Percentiles rank a stretch among this genome's conserved stretches.
These are phyloP conservation scores for Drosophila silvestris DNA, from an alignment of 2,888 invertebrate genomes.

Conservation along the genomic window DNA sequence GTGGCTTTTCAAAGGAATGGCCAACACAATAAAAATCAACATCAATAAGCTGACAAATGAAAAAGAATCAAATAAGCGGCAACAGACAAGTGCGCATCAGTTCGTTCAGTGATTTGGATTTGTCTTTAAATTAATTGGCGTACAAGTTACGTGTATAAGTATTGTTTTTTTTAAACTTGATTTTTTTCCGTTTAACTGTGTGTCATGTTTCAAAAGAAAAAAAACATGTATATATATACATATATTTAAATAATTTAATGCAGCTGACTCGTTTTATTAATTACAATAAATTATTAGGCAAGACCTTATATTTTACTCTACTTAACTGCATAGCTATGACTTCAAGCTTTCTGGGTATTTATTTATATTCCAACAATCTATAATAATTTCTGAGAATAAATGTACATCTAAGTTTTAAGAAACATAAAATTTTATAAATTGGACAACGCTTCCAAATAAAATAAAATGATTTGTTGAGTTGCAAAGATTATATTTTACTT, in stretches of 20 bases:
- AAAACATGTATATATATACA: not conserved
- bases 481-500: not conserved
- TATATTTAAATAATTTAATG: not conserved
- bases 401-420: not conserved
- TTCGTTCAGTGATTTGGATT: constrained; percentile 2
- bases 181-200: not conserved
- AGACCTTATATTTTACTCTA: not conserved
- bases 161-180: not conserved
- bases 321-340: not conserved
- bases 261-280: not conserved
- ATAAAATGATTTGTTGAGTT: not conserved
- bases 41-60: constrained; percentile 15
- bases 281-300: not conserved
- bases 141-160: not conserved
- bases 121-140: constrained; percentile 7
- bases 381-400: not conserved
- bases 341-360: not conserved
- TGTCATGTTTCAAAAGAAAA: not conserved
- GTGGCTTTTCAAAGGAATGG: constrained; percentile 24
- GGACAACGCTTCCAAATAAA: not conserved
- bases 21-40: constrained; percentile 11
- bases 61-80: not conserved
- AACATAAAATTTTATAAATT: not conserved
- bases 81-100: not conserved
- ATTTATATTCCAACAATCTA: not conserved